Conservation (phyloP, 2,888 invertebrate species). For the Byasa hedistus region DNA sequence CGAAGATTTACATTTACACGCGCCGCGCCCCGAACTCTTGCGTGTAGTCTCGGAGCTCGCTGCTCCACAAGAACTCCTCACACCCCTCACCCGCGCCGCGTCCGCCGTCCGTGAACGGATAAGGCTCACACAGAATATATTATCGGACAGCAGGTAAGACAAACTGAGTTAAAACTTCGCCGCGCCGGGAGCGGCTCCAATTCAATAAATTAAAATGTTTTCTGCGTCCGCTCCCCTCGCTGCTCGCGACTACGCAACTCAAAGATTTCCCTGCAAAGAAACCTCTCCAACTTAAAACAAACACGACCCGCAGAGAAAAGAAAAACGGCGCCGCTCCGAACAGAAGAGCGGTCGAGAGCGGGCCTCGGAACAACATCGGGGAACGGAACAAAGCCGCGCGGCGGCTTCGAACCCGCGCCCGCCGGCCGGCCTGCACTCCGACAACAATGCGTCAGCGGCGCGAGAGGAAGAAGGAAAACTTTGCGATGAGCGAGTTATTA, state of each 20-base stretch:
- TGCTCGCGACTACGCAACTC: slow-evolving; percentile 32
- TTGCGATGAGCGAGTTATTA: slow-evolving; percentile 43
- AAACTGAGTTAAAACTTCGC: slow-evolving; percentile 26
- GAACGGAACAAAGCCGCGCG: slow-evolving; percentile 51
- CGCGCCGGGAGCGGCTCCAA: slow-evolving; percentile 21
- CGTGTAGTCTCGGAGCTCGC: too few species aligned
- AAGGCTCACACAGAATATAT: slow-evolving; percentile 17
- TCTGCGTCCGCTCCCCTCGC: slow-evolving; percentile 14
- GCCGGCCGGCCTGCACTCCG: slow-evolving; percentile 51
- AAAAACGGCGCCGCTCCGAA: slow-evolving; percentile 39
- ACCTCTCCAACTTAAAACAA: slow-evolving; percentile 45
- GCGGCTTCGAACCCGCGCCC: slow-evolving; percentile 34
- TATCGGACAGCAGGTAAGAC: slow-evolving; percentile 24
- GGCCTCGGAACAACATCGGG: slow-evolving; percentile 47
- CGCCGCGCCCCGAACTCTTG: too few species aligned
- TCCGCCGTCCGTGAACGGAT: slow-evolving; percentile 1
- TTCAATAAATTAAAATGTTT: slow-evolving; percentile 27
- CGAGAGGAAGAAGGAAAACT: slow-evolving; percentile 36
- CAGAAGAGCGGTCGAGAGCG: slow-evolving; percentile 49
- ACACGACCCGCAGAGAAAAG: slow-evolving; percentile 39
- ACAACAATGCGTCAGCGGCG: slow-evolving; percentile 44
- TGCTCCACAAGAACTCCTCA: not conserved
- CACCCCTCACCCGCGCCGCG: not conserved
- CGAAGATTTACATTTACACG: slow-evolving; percentile 48
- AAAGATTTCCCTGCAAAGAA: slow-evolving; percentile 37